Percentiles rank a stretch among this genome's conserved stretches.
Conservation (phyloP, 2,888 invertebrate genomes). For the Nephrotoma guestfalica region DNA sequence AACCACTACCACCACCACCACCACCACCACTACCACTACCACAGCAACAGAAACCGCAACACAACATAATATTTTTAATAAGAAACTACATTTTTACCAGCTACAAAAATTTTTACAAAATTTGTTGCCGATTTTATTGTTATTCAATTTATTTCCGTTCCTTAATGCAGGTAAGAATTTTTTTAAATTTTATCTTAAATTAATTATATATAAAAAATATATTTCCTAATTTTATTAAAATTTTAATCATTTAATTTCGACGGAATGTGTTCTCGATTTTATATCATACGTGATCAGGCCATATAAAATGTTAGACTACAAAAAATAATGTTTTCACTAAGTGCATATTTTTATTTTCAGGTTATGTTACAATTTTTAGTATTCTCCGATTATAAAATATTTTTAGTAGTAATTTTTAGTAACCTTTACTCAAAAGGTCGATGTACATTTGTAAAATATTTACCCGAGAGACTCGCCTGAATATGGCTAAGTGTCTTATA, state of each 20-base stretch:
- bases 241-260: not conserved
- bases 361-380: too few species aligned
- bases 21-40: not conserved
- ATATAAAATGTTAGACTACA: too few species aligned
- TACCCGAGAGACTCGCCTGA: too few species aligned
- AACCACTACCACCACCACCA: not conserved
- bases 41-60: not conserved
- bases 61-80: not conserved
- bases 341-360: too few species aligned
- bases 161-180: constrained; percentile 30
- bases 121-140: constrained; percentile 29
- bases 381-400: too few species aligned
- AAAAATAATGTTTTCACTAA: too few species aligned
- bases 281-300: not conserved
- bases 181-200: not conserved
- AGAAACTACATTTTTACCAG: constrained; percentile 14
- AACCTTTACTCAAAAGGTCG: too few species aligned
- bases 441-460: too few species aligned
- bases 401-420: too few species aligned
- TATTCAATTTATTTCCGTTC: constrained; percentile 32
- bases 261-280: not conserved
- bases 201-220: not conserved
- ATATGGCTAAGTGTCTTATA: too few species aligned
- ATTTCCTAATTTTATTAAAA: not conserved
- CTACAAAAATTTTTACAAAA: constrained; percentile 26